These are phyloP conservation scores for Acleris literana DNA, from an alignment of 2,888 invertebrate species.

Conservation along the genomic window DNA sequence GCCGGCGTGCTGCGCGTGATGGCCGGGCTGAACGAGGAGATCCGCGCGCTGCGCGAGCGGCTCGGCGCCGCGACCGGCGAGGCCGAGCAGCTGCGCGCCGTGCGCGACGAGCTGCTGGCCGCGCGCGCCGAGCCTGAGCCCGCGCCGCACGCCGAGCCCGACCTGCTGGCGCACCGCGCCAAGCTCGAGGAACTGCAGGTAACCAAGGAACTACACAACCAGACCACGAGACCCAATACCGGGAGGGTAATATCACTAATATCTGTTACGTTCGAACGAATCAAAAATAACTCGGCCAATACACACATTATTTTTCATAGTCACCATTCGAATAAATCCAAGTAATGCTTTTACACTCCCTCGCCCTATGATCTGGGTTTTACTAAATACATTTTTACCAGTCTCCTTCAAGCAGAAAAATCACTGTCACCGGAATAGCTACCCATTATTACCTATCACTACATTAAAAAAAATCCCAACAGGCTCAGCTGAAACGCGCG, in stretches of 20 bases:
- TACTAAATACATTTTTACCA: too few species aligned
- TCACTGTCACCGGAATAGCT: too few species aligned
- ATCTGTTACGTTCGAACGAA: too few species aligned
- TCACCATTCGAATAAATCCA: too few species aligned
- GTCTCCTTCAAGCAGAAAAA: too few species aligned
- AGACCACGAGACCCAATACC: not conserved
- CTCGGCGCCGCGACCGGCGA: conserved; percentile 55
- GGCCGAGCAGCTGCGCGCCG: conserved; percentile 65
- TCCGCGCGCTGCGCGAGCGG: conserved; percentile 68
- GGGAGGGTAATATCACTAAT: not conserved
- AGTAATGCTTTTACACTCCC: too few species aligned
- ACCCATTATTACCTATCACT: too few species aligned
- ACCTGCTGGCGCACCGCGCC: conserved; percentile 57
- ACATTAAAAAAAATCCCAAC: conserved; percentile 30
- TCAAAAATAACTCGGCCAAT: too few species aligned
- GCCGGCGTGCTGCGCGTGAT: conserved; percentile 76
- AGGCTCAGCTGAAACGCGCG: conserved; percentile 71
- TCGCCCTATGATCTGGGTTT: too few species aligned
- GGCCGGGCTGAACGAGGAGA: conserved; percentile 78
- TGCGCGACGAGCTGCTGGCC: conserved; percentile 73
- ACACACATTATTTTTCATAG: too few species aligned
- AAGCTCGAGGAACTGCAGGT: conserved; percentile 72
- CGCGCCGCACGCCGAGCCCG: conserved; percentile 46
- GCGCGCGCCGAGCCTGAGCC: conserved; percentile 43
- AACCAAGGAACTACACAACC: not conserved